Conservation (phyloP, 2,797 vertebrate species). For the Cossypha heuglini region DNA sequence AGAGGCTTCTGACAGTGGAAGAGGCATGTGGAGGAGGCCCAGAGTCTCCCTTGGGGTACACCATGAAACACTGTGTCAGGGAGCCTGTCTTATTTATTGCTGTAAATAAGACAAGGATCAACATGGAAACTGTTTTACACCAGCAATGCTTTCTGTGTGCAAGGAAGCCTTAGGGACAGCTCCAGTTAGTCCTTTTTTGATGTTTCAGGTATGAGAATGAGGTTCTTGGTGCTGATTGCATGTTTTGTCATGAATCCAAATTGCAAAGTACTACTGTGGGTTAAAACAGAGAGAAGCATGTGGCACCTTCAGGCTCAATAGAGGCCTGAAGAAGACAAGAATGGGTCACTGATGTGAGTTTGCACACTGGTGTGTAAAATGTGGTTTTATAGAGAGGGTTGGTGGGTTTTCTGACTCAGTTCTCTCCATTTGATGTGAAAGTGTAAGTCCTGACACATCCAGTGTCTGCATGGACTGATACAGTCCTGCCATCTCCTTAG, state of each 20-base stretch:
- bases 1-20: neutral
- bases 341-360: neutral
- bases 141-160: neutral
- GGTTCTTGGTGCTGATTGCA: rapidly evolving
- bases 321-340: neutral
- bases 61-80: neutral
- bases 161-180: neutral
- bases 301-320: neutral
- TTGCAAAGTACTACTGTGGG: neutral
- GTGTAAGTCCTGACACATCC: neutral
- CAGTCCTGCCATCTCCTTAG: neutral
- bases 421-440: neutral
- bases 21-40: neutral
- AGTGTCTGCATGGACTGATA: rapidly evolving
- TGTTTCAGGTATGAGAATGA: neutral
- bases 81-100: neutral
- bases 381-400: rapidly evolving
- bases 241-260: neutral
- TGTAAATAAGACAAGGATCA: neutral
- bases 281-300: neutral
- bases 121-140: neutral
- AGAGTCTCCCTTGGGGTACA: neutral
- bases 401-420: neutral
- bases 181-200: neutral
- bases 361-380: neutral